Base-by-base conservation (phyloP, 2,113 vertebrate genomes). In the Zootoca vivipara region DNA sequence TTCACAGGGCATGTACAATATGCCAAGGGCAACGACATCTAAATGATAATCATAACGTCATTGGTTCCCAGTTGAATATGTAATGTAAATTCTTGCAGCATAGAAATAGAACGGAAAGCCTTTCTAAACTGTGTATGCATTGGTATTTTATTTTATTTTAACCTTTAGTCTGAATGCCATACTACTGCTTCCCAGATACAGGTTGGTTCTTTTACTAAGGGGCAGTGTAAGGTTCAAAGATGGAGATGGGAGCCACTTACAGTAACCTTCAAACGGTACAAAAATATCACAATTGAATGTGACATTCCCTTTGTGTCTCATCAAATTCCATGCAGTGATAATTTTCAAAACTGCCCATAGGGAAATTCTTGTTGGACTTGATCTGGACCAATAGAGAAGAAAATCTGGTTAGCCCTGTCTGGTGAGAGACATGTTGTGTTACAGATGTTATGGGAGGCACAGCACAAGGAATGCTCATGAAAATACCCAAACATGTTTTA, bases 191-290 rank as follows among this genome's bases (percentile, higher is more conserved):
- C 22, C 40, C 7, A 65, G 24, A 40, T n/a, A 85, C n/a, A 82
- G 24, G n/a, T 67, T 6, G 40, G 83, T 80, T 78, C 1, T 64
- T 75, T 83, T 83, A 20, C 12, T 86, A 33, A n/a, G 35, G 6
- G 28, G 35, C n/a, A 58, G 3, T 7, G 40, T 78, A 56, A 69
- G 20, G 72, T 40, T 89, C 85, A 79, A 86, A 70, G 77, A 28
- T 52, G 15, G n/a, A 80, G 16, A 79, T 24, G 56, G n/a, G 58
- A 85, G 13, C 46, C n/a, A 62, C 56, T 65, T 88, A n/a, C n/a
- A n/a, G n/a, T n/a, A 86, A 79, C 62, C 70, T 78, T 78, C 64
- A 78, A 67, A 90, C 30, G 26, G 16, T 80, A 80, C 56, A 67
- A 42, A 81, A 78, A 89, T 73, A 15, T 33, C 58, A 26, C 38